Base-by-base conservation (phyloP, 2,113 vertebrate species). In the Apodemus speciosus region DNA sequence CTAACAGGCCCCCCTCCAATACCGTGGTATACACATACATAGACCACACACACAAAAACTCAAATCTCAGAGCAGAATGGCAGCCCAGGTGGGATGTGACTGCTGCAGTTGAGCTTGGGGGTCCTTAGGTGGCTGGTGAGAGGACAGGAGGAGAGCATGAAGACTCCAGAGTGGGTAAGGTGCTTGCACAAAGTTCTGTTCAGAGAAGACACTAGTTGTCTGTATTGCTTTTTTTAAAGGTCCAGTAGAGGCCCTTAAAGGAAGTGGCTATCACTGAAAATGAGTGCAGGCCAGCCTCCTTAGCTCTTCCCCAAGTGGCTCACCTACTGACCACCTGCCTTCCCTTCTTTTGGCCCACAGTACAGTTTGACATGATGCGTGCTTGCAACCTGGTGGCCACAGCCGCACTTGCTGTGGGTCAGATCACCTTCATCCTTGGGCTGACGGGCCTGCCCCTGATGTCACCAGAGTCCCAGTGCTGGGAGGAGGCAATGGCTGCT, bases 351-450 rank as follows among this genome's bases (percentile, higher is more conserved):
- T 0, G 2, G 27, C 94, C 95, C 3, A 4, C 97, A 99, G 99
- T 99, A 98, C 99, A 99, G 98, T 99, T 99, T 7, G 99, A 99
- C 98, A 99, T 99, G 99, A 99, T 99, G 99, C 98, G 99, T 18
- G 99, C 99, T 20, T 99, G 99, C 93, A 99, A 99, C 98, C 98
- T 99, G 97, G 99, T 99, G 14, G 99, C 99, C 75, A 99, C 99
- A 0, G 99, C 99, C 15, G 99, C 99, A 43, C 98, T 99, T 90
- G 99, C 99, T 0, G 98, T 98, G 0, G 99, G 99, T 56, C 99
- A 99, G 98, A 99, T 99, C 94, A 99, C 99, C 97, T 99, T 99
- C 89, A 97, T 99, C 27, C 98, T 99, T 86, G 99, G 99, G 73
- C 97, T 99, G 89, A 94, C 98, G 62, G 99, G 99, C 95, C 97